A percentile compares a stretch with the other conserved stretches of the same genome.
Evolutionary conservation across 2,797 vertebrate genomes (phyloP).

Genomic region (Hafferia zeledoni): DNA sequence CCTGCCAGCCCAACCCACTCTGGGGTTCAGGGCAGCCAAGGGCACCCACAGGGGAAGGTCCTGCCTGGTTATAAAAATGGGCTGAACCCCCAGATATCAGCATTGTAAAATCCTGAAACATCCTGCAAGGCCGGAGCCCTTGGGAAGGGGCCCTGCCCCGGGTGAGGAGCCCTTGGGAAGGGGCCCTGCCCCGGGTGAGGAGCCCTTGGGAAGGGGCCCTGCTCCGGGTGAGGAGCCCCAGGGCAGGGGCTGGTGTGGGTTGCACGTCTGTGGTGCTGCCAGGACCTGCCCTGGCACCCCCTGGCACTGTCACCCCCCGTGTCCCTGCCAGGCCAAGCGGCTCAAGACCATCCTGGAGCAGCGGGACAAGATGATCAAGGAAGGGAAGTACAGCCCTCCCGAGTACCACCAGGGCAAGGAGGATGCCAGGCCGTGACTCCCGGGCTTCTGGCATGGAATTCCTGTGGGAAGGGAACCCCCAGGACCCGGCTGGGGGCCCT

Average conservation of each 20-base stretch:
- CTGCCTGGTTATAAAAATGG: neutral
- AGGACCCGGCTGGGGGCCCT: neutral
- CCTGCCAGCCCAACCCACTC: neutral
- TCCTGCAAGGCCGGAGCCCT: fast-evolving
- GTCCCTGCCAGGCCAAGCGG: slow-evolving; percentile 73
- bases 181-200: fast-evolving
- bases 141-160: fast-evolving
- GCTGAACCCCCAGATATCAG: fast-evolving
- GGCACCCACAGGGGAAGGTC: fast-evolving
- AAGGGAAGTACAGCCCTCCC: slow-evolving; percentile 85
- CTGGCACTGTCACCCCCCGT: neutral
- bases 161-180: neutral
- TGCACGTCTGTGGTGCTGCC: fast-evolving
- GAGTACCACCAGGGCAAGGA: slow-evolving; percentile 77
- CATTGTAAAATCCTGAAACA: fast-evolving
- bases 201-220: neutral
- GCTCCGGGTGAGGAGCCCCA: fast-evolving
- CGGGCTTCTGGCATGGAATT: neutral
- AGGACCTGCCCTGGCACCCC: neutral
- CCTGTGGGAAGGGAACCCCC: neutral
- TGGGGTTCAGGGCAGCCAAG: neutral
- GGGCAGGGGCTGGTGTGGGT: fast-evolving
- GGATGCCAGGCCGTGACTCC: slow-evolving; percentile 67
- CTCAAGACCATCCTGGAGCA: slow-evolving; percentile 78
- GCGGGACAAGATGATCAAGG: slow-evolving; percentile 86